Conservation (phyloP, 2,113 vertebrate species). For the Barnardius zonarius region DNA sequence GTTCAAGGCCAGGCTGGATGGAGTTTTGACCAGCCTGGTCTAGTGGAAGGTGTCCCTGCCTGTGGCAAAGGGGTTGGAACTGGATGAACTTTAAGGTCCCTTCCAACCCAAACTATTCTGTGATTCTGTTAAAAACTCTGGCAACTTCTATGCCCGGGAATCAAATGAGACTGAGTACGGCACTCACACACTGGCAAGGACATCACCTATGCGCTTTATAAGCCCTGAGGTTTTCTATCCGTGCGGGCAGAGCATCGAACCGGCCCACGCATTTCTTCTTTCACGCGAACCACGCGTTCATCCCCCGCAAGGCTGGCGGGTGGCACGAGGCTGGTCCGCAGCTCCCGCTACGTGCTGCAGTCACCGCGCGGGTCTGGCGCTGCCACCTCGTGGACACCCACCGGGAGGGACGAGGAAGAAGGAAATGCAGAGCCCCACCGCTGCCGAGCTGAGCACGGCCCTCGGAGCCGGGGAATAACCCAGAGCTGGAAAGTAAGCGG, state of each 20-base stretch:
- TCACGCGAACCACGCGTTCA: fast-evolving
- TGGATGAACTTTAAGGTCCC: not conserved
- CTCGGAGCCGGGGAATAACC: not conserved
- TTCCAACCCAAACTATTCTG: not conserved
- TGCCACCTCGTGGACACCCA: not conserved
- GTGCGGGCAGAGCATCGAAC: fast-evolving
- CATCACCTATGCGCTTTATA: fast-evolving
- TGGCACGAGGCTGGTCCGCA: fast-evolving
- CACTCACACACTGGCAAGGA: fast-evolving
- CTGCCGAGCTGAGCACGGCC: too few relatives aligned
- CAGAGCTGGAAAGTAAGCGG: fast-evolving
- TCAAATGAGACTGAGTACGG: fast-evolving
- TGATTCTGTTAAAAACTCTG: not conserved
- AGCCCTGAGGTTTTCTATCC: not conserved
- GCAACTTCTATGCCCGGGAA: not conserved
- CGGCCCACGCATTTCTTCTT: fast-evolving
- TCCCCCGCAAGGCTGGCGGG: fast-evolving
- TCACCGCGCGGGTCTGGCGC: fast-evolving
- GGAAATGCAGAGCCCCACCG: not conserved
- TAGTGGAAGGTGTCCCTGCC: not conserved
- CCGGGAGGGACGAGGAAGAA: fast-evolving
- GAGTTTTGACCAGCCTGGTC: not conserved
- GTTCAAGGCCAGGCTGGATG: not conserved
- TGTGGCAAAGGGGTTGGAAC: not conserved
- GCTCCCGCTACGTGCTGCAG: fast-evolving